Conservation (phyloP, 2,888 invertebrate species). For the Peribatodes rhomboidaria region DNA sequence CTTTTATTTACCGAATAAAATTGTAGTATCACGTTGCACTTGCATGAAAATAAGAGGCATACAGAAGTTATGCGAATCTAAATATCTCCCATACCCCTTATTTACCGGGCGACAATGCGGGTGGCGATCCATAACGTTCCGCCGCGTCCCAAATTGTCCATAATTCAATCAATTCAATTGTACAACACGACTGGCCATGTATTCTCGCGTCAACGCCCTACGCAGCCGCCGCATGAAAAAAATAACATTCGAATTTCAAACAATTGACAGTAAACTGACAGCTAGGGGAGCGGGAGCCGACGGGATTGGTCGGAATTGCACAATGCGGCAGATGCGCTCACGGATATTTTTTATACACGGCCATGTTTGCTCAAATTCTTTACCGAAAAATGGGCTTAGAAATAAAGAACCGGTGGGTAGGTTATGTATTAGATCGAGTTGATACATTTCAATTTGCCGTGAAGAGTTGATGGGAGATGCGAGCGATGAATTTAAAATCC, state of each 20-base stretch:
- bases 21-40: neutral
- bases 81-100: slow-evolving; percentile 54
- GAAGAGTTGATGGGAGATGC: slow-evolving; percentile 71
- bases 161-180: slow-evolving; percentile 86
- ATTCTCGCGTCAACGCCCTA: slow-evolving; percentile 81
- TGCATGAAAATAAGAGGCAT: neutral
- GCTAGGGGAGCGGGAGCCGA: slow-evolving; percentile 81
- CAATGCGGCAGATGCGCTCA: slow-evolving; percentile 83
- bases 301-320: slow-evolving; percentile 81
- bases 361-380: slow-evolving; percentile 82
- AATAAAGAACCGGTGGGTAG: slow-evolving; percentile 49
- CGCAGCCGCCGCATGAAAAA: slow-evolving; percentile 65
- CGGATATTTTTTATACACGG: slow-evolving; percentile 63
- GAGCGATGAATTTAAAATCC: slow-evolving; percentile 56
- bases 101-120: slow-evolving; percentile 76
- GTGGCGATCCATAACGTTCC: slow-evolving; percentile 79
- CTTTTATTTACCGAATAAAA: too few relatives aligned
- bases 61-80: slow-evolving; percentile 32
- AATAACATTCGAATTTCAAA: slow-evolving; percentile 76
- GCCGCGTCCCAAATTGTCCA: slow-evolving; percentile 71
- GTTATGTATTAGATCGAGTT: slow-evolving; percentile 52
- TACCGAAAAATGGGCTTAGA: slow-evolving; percentile 68
- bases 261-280: slow-evolving; percentile 81
- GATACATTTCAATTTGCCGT: slow-evolving; percentile 50
- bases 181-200: slow-evolving; percentile 78